Conservation (phyloP, 1,140 invertebrate species). For the Neuroterus valhalla region DNA sequence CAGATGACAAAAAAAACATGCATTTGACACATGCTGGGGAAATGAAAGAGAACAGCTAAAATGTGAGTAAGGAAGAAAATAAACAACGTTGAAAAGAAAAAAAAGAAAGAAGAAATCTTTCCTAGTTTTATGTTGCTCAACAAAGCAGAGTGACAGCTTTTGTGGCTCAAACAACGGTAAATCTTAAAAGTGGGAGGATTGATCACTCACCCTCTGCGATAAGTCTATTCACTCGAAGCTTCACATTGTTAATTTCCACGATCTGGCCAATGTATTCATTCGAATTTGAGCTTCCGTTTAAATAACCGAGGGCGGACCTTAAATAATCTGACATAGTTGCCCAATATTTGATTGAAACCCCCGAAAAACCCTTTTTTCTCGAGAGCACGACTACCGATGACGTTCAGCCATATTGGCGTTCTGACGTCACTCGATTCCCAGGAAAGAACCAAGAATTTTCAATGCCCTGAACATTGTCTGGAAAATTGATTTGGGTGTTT, state of each 20-base stretch:
- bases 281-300: conserved; percentile 63
- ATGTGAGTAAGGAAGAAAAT: not conserved
- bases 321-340: conserved; percentile 72
- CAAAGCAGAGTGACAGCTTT: conserved; percentile 42
- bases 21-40: conserved; percentile 52
- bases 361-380: conserved; percentile 48
- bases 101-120: conserved; percentile 28
- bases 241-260: conserved; percentile 91
- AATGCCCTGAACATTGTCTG: not conserved
- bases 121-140: conserved; percentile 38
- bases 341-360: conserved; percentile 49
- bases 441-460: not conserved
- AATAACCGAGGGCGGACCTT: conserved; percentile 69
- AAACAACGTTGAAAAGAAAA: conserved; percentile 1
- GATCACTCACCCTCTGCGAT: conserved; percentile 91
- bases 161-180: conserved; percentile 33
- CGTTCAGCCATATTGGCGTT: conserved; percentile 70
- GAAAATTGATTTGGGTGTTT: too few species aligned
- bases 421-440: conserved; percentile 3
- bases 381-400: conserved; percentile 63
- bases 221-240: conserved; percentile 90
- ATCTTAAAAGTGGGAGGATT: conserved; percentile 48
- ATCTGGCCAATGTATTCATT: conserved; percentile 94
- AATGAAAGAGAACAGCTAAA: not conserved
- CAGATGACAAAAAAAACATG: conserved; percentile 54